phyloP scores from a whole-genome alignment of 2,888 invertebrate genomes.

The Merodon equestris region DNA sequence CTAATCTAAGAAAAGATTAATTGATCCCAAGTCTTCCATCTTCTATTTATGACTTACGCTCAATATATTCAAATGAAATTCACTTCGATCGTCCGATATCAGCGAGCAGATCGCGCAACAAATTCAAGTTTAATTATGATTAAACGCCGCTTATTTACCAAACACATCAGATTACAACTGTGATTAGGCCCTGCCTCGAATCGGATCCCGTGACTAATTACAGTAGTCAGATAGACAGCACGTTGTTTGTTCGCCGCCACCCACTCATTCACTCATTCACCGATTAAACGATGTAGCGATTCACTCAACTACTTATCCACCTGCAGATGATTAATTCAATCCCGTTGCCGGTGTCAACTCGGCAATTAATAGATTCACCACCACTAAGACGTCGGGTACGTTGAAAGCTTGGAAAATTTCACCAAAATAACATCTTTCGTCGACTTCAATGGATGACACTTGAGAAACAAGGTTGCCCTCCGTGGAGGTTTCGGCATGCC shows the following conservation, averaged over 20 bases:
- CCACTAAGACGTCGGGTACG: neutral
- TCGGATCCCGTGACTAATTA: conserved; percentile 40
- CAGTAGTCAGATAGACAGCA: conserved; percentile 35
- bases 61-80: neutral
- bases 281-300: no score
- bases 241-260: conserved; percentile 21
- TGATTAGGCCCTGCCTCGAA: conserved; percentile 33
- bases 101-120: conserved; percentile 14
- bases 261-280: conserved; percentile 2
- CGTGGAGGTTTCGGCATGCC: neutral
- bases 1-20: no score
- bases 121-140: conserved; percentile 30
- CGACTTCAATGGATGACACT: conserved; percentile 63
- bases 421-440: conserved; percentile 6
- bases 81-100: conserved; percentile 21
- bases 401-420: conserved; percentile 49
- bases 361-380: conserved; percentile 37
- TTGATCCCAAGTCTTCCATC: no score
- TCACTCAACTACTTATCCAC: neutral
- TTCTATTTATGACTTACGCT: neutral
- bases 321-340: conserved; percentile 37
- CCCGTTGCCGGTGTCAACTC: conserved; percentile 40
- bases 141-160: conserved; percentile 22
- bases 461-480: neutral
- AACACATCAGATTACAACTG: conserved; percentile 21